Evolutionary conservation across 1,140 invertebrate species (phyloP), one percentile per base, ranked within the genome.

Genomic region (Akabosia matsudoensis): DNA sequence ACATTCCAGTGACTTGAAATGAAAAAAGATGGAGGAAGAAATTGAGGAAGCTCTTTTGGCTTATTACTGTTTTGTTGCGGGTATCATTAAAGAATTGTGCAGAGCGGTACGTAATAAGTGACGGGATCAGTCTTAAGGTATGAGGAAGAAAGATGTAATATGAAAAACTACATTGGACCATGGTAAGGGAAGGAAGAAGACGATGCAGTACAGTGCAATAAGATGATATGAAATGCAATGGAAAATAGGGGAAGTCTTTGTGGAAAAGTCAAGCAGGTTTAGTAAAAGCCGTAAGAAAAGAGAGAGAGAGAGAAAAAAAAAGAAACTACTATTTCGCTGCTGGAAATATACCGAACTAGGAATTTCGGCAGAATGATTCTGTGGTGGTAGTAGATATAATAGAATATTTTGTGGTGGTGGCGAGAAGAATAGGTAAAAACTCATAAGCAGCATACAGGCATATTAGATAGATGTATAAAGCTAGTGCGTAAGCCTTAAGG

Each of bases 401-500:
- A 74, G 77, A 71, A 78, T 78, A 75, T 78, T 45, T 45, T 45
- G 37, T 45, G 37, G 18, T 45, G 37, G 74, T 75, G 74, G 78
- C 73, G 76, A 31, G 22, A 30, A 70, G 30, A 70, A 70, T 31
- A 70, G 26, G 31, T 33, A 70, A 28, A 70, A 70, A 14, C 67
- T 70, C 26, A 33, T 31, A 70, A 70, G 67, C 16, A 70, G 31
- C 67, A 70, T 10, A 22, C 67, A 31, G 13, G 67, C 26, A 70
- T 7, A 7, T 24, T 51, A 51, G 45, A 51, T n/a, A 51, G 45
- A 13, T 51, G 45, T 51, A 51, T 51, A 51, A n/a, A n/a, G 45
- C n/a, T n/a, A n/a, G 54, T n/a, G 24, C 24, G 30, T 13, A 67
- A 30, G 78, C 78, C 78, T 79, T 79, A 77, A 79, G 78, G 78